These are phyloP conservation scores for Agonopterix alstromeriana DNA, from an alignment of 2,888 invertebrate genomes.

Conservation along the genomic window DNA sequence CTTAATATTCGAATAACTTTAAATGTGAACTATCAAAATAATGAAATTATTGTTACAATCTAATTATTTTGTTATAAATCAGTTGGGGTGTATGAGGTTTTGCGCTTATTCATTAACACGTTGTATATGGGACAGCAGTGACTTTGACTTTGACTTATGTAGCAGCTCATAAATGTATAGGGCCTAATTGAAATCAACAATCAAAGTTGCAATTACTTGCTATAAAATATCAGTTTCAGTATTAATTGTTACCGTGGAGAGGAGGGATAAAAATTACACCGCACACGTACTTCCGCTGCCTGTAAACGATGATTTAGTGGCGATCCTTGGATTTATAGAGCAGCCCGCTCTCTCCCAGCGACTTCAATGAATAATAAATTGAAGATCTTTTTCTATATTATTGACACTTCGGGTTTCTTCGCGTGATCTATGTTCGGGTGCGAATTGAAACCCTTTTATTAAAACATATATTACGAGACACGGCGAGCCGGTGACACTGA, in stretches of 20 bases:
- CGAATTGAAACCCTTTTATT: conserved; percentile 74
- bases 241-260: conserved; percentile 39
- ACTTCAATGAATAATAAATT: conserved; percentile 72
- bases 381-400: conserved; percentile 68
- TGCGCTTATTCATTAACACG: too few species aligned
- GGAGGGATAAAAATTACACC: conserved; percentile 51
- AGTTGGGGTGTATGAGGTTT: too few species aligned
- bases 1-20: too few species aligned
- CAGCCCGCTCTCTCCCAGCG: conserved; percentile 46
- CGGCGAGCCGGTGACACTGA: conserved; percentile 69
- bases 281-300: conserved; percentile 42
- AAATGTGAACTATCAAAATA: too few species aligned
- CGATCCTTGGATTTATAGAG: conserved; percentile 63
- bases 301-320: conserved; percentile 67
- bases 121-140: too few species aligned
- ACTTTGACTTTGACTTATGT: too few species aligned
- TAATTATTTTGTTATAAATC: too few species aligned
- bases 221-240: not conserved
- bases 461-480: conserved; percentile 73
- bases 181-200: too few species aligned
- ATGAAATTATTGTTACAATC: too few species aligned
- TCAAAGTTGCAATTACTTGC: too few species aligned
- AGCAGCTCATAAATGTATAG: too few species aligned
- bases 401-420: conserved; percentile 64
- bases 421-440: conserved; percentile 64